Percentiles rank a stretch among this genome's conserved stretches.
These are phyloP conservation scores for Peromyscus eremicus DNA, from an alignment of 2,797 vertebrate genomes.

Conservation along the genomic window DNA sequence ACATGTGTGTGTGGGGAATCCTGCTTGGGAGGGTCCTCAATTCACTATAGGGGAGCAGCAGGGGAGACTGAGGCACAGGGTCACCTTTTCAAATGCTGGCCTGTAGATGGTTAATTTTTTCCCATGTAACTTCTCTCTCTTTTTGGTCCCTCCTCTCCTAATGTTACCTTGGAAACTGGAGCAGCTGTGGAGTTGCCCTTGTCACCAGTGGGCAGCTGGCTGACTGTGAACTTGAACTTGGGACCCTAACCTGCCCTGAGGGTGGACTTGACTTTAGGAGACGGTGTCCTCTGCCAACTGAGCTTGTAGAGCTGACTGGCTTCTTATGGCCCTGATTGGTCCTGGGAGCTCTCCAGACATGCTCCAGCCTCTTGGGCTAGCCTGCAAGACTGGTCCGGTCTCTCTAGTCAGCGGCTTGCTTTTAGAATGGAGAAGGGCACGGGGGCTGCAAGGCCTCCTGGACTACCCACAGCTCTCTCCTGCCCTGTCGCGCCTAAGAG, in stretches of 20 bases:
- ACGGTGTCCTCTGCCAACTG: background rate
- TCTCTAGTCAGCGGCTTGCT: rapidly evolving
- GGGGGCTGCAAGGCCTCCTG: background rate
- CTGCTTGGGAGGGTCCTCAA: background rate
- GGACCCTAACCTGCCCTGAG: too few species aligned
- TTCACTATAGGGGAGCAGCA: too few species aligned
- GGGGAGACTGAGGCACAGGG: background rate
- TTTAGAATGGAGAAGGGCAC: background rate
- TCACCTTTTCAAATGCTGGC: background rate
- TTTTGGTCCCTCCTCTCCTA: background rate
- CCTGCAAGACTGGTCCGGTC: background rate
- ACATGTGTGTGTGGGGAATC: background rate
- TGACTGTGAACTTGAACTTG: background rate
- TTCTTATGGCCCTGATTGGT: background rate
- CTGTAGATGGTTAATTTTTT: background rate
- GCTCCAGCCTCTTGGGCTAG: background rate
- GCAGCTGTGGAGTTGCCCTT: background rate
- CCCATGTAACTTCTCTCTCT: background rate
- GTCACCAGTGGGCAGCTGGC: background rate
- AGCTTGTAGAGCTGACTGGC: background rate
- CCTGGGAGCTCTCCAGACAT: background rate
- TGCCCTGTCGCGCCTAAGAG: background rate
- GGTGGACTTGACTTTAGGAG: background rate
- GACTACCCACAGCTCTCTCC: rapidly evolving
- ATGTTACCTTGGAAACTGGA: background rate